These are phyloP conservation scores for Eristalis arbustorum DNA, from an alignment of 2,888 invertebrate species.

Conservation along the genomic window DNA sequence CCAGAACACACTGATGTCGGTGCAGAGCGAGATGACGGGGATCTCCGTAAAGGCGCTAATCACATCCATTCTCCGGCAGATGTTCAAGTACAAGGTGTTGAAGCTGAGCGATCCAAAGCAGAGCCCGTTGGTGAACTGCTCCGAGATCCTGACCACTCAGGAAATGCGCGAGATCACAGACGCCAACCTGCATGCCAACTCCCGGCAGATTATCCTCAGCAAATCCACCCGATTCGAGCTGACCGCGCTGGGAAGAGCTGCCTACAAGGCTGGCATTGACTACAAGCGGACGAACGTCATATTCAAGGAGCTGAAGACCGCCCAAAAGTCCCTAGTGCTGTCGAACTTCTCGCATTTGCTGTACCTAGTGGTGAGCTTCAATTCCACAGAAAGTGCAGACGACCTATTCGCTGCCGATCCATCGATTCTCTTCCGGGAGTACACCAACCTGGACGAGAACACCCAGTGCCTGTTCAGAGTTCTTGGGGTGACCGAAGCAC, in stretches of 20 bases:
- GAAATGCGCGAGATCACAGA: constrained; percentile 72
- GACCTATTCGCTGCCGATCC: constrained; percentile 85
- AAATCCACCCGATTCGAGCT: constrained; percentile 82
- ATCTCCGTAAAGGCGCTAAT: constrained; percentile 75
- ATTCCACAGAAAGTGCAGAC: constrained; percentile 79
- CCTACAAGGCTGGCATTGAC: constrained; percentile 93
- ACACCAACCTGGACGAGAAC: constrained; percentile 83
- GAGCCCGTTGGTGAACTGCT: constrained; percentile 64
- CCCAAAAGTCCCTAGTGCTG: constrained; percentile 89
- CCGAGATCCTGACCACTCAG: constrained; percentile 77
- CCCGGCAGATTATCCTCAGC: constrained; percentile 76
- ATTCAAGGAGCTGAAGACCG: constrained; percentile 87
- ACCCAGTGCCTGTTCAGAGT: constrained; percentile 87
- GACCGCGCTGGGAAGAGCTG: constrained; percentile 88
- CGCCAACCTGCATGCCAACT: constrained; percentile 13
- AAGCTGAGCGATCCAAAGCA: constrained; percentile 69
- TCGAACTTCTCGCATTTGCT: constrained; percentile 91
- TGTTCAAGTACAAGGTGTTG: constrained; percentile 79
- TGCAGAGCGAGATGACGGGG: constrained; percentile 82
- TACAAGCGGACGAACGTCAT: constrained; percentile 86
- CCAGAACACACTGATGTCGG: constrained; percentile 84
- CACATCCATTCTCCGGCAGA: constrained; percentile 75
- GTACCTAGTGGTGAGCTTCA: constrained; percentile 85
- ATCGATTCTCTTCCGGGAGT: constrained; percentile 81
- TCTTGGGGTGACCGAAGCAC: constrained; percentile 89